These are phyloP conservation scores for Salvelinus alpinus DNA, from an alignment of 2,113 vertebrate species.

Conservation along the genomic window DNA sequence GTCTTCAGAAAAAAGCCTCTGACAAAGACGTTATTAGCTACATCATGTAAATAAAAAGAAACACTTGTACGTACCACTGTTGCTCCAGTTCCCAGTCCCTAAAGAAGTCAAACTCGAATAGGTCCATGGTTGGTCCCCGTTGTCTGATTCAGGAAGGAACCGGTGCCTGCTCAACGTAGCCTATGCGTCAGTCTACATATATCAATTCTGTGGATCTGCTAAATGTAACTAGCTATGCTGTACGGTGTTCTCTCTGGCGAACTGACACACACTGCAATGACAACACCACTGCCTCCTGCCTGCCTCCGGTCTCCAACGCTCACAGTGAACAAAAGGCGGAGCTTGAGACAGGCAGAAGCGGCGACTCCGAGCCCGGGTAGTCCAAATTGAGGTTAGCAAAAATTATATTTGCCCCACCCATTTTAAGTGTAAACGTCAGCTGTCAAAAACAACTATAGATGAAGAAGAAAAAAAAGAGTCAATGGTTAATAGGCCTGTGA, in stretches of 20 bases:
- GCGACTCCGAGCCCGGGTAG: conserved; percentile 67
- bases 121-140: conserved; percentile 81
- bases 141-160: conserved; percentile 61
- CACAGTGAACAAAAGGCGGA: conserved; percentile 50
- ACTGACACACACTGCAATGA: conserved; percentile 39
- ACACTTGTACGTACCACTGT: conserved; percentile 80
- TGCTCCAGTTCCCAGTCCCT: conserved; percentile 94
- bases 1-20: conserved; percentile 20
- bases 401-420: too few relatives aligned
- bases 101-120: conserved; percentile 95
- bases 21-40: conserved; percentile 54
- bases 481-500: too few relatives aligned
- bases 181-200: conserved; percentile 64
- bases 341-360: conserved; percentile 57
- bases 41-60: conserved; percentile 28
- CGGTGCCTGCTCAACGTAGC: conserved; percentile 49
- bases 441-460: too few relatives aligned
- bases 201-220: conserved; percentile 31
- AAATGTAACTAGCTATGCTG: conserved; percentile 59
- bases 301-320: conserved; percentile 56
- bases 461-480: too few relatives aligned
- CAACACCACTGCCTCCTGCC: conserved; percentile 41
- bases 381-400: conserved; percentile 42
- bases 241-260: conserved; percentile 62
- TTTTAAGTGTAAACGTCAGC: too few relatives aligned